phyloP scores from a whole-genome alignment of 1,140 invertebrate genomes.

The Tetraneura akinire region DNA sequence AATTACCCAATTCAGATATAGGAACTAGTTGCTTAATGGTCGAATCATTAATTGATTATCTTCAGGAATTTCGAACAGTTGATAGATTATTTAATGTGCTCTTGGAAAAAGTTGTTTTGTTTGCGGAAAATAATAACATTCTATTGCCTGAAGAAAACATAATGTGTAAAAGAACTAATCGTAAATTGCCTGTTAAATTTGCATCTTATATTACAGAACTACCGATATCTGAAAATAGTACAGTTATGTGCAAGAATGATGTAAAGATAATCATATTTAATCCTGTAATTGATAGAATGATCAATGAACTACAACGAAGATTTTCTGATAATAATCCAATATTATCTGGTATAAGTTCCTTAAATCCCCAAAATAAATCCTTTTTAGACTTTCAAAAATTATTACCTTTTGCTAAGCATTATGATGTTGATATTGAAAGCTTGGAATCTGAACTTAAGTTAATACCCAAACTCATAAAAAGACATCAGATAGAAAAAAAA shows the following conservation, averaged over 20 bases:
- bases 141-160: neutral
- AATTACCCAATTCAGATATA: neutral
- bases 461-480: neutral
- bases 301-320: neutral
- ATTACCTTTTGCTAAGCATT: neutral
- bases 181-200: neutral
- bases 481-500: neutral
- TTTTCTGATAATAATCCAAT: neutral
- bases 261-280: constrained; percentile 20
- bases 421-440: neutral
- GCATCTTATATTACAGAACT: constrained; percentile 9
- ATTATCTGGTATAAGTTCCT: neutral
- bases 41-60: constrained; percentile 9
- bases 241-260: neutral
- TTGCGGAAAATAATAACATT: constrained; percentile 9
- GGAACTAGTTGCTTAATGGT: neutral
- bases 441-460: neutral
- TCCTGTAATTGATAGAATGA: constrained; percentile 15
- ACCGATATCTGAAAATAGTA: constrained; percentile 3
- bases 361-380: neutral
- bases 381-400: neutral
- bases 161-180: neutral
- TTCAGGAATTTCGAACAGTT: constrained; percentile 20
- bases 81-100: constrained; percentile 7
- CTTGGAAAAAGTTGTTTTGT: constrained; percentile 8